Evolutionary conservation across 2,113 vertebrate species (phyloP), one percentile per base, ranked within the genome.

Genomic region (Atractosteus spatula): DNA sequence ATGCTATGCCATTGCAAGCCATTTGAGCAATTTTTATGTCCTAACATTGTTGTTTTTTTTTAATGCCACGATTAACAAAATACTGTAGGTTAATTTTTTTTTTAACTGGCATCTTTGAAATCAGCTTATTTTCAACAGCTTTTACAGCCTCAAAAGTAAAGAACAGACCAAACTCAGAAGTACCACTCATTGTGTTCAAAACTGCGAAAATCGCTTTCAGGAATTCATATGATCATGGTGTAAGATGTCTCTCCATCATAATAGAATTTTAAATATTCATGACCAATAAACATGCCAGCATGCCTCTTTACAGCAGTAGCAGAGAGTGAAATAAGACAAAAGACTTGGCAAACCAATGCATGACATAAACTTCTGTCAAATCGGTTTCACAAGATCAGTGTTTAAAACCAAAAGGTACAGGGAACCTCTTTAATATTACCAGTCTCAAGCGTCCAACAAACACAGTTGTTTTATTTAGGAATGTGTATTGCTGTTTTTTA

Each of bases 201-300:
- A 10, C 47, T 10, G 10, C 47, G 5, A 79, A 82, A 79, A 68
- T 55, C 71, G 72, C 79, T 74, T 72, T 70, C 73, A 79, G 70
- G 75, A 65, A 64, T 73, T 76, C 72, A 76, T 79, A 70, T 78
- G 79, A 79, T 82, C 76, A 76, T 64, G 74, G 74, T 79, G 79
- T 68, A 80, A 70, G 79, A 78, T 84, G 84, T 84, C 69, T 68
- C 76, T 82, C 68, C 71, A 78, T 80, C 80, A 76, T 83, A 63
- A 69, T 62, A 44, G 29, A 62, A 76, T 85, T 81, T 80, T 55
- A 86, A 86, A 84, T 85, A 87, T 88, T 86, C 80, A 84, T 84
- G 79, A 87, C 67, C 78, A 74, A 82, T 74, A 78, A 79, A 79
- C 68, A 80, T 73, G 78, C 75, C 65, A 74, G 78, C 16, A 74